Conservation (phyloP, 2,888 invertebrate species). For the Prenolepis imparis region DNA sequence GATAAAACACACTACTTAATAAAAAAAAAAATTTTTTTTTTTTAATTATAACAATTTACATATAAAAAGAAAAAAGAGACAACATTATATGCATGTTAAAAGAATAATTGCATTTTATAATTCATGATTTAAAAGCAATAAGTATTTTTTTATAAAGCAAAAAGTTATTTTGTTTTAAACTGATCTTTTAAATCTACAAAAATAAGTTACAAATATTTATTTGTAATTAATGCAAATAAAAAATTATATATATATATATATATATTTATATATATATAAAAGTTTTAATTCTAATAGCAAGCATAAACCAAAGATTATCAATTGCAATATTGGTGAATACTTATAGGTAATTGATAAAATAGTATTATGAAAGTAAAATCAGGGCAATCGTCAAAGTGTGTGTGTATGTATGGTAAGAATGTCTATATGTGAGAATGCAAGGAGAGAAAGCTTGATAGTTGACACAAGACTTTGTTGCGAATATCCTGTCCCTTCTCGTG, state of each 20-base stretch:
- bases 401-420: neutral
- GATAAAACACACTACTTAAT: neutral
- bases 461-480: constrained; percentile 43
- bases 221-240: neutral
- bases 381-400: neutral
- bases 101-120: neutral
- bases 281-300: neutral
- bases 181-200: neutral
- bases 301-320: neutral
- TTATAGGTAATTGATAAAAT: neutral
- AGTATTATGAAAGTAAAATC: neutral
- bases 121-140: neutral
- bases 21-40: too few species aligned
- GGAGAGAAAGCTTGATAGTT: constrained; percentile 25
- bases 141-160: neutral
- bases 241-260: neutral
- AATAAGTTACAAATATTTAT: neutral
- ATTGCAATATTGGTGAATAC: constrained; percentile 3
- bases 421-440: neutral
- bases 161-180: neutral
- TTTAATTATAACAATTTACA: neutral
- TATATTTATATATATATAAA: neutral
- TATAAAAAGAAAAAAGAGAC: neutral
- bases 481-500: constrained; percentile 33
- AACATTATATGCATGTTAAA: neutral